phyloP scores from a whole-genome alignment of 2,888 invertebrate species.

The Elgonia sp. region DNA sequence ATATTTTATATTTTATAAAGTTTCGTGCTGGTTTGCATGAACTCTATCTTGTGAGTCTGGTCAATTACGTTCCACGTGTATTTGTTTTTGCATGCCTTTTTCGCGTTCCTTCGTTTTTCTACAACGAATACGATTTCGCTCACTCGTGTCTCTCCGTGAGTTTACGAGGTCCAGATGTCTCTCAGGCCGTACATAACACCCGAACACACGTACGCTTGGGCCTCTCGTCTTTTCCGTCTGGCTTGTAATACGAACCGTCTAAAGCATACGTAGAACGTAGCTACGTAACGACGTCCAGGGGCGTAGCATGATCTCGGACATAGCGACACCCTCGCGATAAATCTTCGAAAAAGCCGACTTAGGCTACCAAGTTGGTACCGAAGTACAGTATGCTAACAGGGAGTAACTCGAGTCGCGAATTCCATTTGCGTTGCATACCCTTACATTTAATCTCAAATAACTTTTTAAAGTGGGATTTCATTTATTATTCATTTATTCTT shows the following conservation, averaged over 20 bases:
- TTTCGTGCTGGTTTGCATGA: conserved; percentile 47
- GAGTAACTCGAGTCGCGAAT: conserved; percentile 50
- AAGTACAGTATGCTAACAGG: conserved; percentile 35
- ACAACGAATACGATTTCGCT: conserved; percentile 47
- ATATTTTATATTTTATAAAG: conserved; percentile 42
- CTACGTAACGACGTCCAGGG: conserved; percentile 67
- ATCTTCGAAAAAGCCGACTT: conserved; percentile 64
- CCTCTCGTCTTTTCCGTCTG: conserved; percentile 66
- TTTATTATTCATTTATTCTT: conserved; percentile 31
- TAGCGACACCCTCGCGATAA: conserved; percentile 63
- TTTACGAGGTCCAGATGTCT: conserved; percentile 74
- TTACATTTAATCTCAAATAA: conserved; percentile 44
- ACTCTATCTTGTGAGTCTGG: conserved; percentile 28
- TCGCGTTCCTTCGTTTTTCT: too few relatives aligned
- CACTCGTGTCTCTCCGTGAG: too few relatives aligned
- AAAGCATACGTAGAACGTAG: conserved; percentile 60
- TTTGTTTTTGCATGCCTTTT: too few relatives aligned
- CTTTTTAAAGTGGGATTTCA: conserved; percentile 35
- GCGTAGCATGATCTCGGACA: conserved; percentile 63
- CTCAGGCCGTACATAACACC: conserved; percentile 60
- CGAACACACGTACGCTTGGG: conserved; percentile 55
- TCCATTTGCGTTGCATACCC: conserved; percentile 29
- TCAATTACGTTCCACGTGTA: conserved; percentile 46
- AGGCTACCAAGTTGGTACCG: conserved; percentile 24
- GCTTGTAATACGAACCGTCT: conserved; percentile 72